These are phyloP conservation scores for Eupithecia subumbrata DNA, from an alignment of 2,888 invertebrate genomes.

Conservation along the genomic window DNA sequence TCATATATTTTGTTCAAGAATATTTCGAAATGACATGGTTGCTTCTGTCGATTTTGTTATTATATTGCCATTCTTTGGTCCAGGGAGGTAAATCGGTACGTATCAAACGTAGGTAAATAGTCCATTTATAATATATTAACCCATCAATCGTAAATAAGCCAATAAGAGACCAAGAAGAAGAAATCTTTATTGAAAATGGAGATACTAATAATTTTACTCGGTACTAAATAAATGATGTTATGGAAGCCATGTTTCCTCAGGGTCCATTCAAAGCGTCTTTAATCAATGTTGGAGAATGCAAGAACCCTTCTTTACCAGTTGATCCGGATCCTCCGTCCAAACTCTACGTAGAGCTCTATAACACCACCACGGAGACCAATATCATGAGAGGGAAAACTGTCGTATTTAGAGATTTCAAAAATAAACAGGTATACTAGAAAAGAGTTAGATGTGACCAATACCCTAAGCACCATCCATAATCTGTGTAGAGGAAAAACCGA, in stretches of 20 bases:
- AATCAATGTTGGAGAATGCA: constrained; percentile 34
- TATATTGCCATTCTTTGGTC: background rate
- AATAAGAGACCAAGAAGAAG: too few relatives aligned
- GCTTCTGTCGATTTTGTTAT: background rate
- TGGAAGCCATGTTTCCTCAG: constrained; percentile 22
- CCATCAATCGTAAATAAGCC: too few relatives aligned
- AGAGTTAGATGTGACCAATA: background rate
- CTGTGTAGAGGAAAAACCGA: too few relatives aligned
- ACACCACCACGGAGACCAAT: constrained; percentile 33
- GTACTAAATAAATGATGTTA: background rate
- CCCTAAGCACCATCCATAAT: too few relatives aligned
- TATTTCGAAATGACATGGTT: background rate
- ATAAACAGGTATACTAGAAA: constrained; percentile 34
- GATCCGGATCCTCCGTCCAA: constrained; percentile 31
- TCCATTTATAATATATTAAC: too few relatives aligned
- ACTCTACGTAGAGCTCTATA: constrained; percentile 38
- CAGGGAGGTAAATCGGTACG: background rate
- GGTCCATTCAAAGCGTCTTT: constrained; percentile 42
- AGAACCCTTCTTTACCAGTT: constrained; percentile 34
- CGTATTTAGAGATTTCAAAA: constrained; percentile 31
- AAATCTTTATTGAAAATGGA: too few relatives aligned
- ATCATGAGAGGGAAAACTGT: constrained; percentile 41
- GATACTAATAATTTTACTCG: too few relatives aligned
- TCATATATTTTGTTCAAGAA: background rate
- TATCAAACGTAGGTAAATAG: background rate